Conservation (phyloP, 1,140 invertebrate genomes). For the Ceratina australensis region DNA sequence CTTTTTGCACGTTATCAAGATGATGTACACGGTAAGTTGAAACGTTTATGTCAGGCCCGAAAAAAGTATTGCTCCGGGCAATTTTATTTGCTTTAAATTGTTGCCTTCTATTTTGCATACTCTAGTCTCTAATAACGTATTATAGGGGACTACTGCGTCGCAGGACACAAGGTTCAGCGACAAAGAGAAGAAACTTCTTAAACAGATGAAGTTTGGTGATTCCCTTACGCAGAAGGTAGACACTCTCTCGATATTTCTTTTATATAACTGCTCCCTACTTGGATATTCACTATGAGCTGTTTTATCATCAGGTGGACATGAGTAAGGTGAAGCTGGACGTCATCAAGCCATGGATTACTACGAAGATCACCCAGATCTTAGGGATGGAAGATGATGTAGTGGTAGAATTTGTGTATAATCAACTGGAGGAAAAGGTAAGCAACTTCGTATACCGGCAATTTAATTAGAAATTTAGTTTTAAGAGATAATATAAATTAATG, state of each 20-base stretch:
- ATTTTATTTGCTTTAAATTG: neutral
- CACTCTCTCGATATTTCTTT: neutral
- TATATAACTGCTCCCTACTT: neutral
- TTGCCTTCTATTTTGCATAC: neutral
- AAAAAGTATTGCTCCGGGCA: neutral
- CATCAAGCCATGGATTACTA: constrained; percentile 99
- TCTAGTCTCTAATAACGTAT: constrained; percentile 55
- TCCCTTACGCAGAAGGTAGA: constrained; percentile 92
- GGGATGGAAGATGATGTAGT: constrained; percentile 99
- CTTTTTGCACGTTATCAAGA: constrained; percentile 62
- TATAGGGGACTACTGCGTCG: constrained; percentile 97
- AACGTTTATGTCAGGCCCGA: neutral
- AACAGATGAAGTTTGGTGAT: constrained; percentile 99
- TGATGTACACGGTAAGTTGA: constrained; percentile 80
- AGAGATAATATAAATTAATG: constrained; percentile 34
- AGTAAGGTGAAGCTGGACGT: constrained; percentile 98
- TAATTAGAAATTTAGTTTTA: constrained; percentile 41
- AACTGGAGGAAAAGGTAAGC: constrained; percentile 95
- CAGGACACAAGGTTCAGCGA: constrained; percentile 99
- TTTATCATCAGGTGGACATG: constrained; percentile 93
- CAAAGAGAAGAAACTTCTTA: constrained; percentile 99
- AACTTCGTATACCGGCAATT: constrained; percentile 41
- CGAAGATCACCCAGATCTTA: constrained; percentile 96
- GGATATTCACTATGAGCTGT: neutral
- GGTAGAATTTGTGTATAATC: constrained; percentile 99